Base-by-base conservation (phyloP, 2,797 vertebrate species). In the Ataeniobius toweri region DNA sequence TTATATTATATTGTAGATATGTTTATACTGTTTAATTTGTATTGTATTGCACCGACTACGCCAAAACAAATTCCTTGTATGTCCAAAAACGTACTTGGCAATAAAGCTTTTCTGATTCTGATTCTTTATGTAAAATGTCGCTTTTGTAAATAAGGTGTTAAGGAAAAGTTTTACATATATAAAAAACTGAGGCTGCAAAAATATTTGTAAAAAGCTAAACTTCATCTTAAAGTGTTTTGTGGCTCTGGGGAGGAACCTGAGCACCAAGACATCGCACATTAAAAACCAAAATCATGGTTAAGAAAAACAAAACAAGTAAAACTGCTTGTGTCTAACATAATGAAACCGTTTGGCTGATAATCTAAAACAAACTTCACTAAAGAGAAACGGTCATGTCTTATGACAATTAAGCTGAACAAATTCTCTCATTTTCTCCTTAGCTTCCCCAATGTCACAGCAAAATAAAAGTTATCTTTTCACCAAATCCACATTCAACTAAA, bases 171-270 rank as follows among this genome's bases (percentile, higher is more conserved):
- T 68, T 39, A 83, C 86, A 55, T 28, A 68, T 83, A 89, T 84
- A 75, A 80, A 86, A 80, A 83, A 86, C 50, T 78, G 85, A 80
- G 82, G 86, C 58, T 80, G 48, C 9, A 77, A 83, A 85, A 80
- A 86, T 53, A 26, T 28, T 61, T 58, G 13, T 18, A 73, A 80
- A 75, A 89, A 85, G 53, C 31, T 75, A 1, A 16, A 83, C 48
- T 80, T 85, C 80, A 68, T 84, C 74, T 88, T 65, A 95, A 95
- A 95, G 94, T 95, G 95, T 94, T 85, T 28, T 80, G 74, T 87
- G 84, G 85, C 74, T 92, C 85, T 76, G 78, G 24, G 56, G 36
- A 39, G 75, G 87, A 88, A 69, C 86, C 71, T 75, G 86, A 88
- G 78, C 85, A 89, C 89, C 82, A 80, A 78, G 65, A 81, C 50